Conservation (phyloP, 2,113 vertebrate species). For the Sebastes schlegelii region DNA sequence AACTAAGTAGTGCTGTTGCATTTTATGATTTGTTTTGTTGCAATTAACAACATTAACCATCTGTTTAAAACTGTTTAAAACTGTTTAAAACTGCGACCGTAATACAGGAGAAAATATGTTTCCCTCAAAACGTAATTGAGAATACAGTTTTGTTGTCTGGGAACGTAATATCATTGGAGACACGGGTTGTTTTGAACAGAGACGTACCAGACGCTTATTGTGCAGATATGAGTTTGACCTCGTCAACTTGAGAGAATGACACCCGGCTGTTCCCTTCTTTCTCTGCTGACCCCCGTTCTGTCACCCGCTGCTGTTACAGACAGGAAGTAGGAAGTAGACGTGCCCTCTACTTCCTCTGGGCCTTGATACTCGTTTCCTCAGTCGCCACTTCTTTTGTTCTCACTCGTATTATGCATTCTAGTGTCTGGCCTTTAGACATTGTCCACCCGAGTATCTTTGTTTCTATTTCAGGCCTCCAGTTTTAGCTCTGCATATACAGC, state of each 20-base stretch:
- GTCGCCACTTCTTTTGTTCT: conserved; percentile 30
- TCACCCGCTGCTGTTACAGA: conserved; percentile 43
- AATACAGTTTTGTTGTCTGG: no score
- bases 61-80: no score
- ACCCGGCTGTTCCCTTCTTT: conserved; percentile 37
- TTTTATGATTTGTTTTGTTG: no score
- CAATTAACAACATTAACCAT: no score
- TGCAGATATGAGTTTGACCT: conserved; percentile 74
- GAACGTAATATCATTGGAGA: no score
- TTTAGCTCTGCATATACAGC: neutral
- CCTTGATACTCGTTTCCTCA: conserved; percentile 48
- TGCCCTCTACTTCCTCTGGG: conserved; percentile 58
- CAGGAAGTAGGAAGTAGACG: conserved; percentile 65
- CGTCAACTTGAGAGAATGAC: conserved; percentile 41
- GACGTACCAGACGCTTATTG: neutral
- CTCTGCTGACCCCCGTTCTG: conserved; percentile 24
- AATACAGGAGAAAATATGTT: no score
- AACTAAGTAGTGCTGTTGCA: no score
- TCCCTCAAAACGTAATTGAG: no score
- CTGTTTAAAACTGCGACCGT: no score
- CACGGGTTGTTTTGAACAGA: neutral
- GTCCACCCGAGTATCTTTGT: neutral
- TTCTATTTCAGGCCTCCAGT: neutral
- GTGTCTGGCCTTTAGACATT: neutral
- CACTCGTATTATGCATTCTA: neutral